Base-by-base conservation (phyloP, 1,140 invertebrate genomes). In the Drosophila kikkawai region DNA sequence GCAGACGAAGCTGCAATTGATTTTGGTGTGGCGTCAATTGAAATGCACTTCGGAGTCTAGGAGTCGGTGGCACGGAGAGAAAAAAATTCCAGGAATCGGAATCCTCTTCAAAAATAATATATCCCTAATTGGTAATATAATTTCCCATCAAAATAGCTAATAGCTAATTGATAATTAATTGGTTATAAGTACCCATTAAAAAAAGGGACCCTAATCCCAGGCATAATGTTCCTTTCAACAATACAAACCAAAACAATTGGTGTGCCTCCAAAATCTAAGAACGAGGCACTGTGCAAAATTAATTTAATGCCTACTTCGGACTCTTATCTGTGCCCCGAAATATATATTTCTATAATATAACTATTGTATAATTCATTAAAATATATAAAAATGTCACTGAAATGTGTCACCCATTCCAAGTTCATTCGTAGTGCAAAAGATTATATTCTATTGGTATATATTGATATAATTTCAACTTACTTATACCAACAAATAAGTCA, bases 11-110 rank as follows among this genome's bases (percentile, higher is more conserved):
- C 50, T 75, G 70, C 79, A 85, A 85, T 85, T 85, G 82, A 85
- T 85, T 82, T 85, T 73, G 73, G 79, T 73, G 82, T 86, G 75
- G 64, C 79, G 80, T 75, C 80, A 85, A 85, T 85, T 85, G 82
- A 85, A 85, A 86, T 85, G 82, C 82, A 86, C 73, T 76, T 76
- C 71, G 70, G 48, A 75, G 71, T 73, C 71, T 55, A 74, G 69
- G 71, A 75, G 63, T 68, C 63, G 39, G 48, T 41, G 22, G 70
- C 67, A 73, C 67, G 55, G 71, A 55, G 48, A 70, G 26, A 29
- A 29, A 9, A 65, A 70, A 70, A 45, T 37, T 0, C 51, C 13
- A 37, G 7, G 45, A 48, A 48, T 26, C 13, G 7, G 8, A 37
- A 15, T 55, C 34, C 51, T 55, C 13, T 11, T 9, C 11, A 32